Evolutionary conservation across 2,113 vertebrate species (phyloP), one percentile per base, ranked within the genome.

Genomic region (Notothenia coriiceps): DNA sequence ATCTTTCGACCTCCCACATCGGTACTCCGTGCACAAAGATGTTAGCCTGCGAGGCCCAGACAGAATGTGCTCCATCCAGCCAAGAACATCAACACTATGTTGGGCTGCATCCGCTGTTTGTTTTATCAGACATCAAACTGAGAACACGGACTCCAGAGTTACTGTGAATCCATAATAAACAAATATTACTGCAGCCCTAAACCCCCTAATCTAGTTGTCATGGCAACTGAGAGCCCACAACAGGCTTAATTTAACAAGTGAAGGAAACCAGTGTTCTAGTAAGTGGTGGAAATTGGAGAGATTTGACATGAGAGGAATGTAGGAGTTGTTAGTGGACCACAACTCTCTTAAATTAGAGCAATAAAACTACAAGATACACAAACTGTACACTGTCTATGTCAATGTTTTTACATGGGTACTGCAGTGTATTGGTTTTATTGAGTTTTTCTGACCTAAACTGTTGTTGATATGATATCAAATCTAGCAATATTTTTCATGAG

Each of bases 211-310:
- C 50, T 35, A 18, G 79, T 83, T 77, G 81, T 85, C 85, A 86
- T 80, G 83, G 82, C 59, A 86, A 89, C 88, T n/a, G 47, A 69
- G 66, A 65, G 65, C 14, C 63, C 60, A 25, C 55, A 65, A 66
- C 54, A 1, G 52, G 70, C 47, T 70, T 77, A 20, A 81, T 77
- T 89, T 85, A 61, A 75, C 74, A 79, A 83, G 50, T 80, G 51
- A 72, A 74, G 51, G 57, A 71, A 82, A 74, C 54, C 50, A 64
- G 72, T 70, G 72, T 77, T 74, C 72, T 76, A 17, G 5, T 59
- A 62, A 55, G 56, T 25, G 20, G 35, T 15, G 68, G 70, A 79
- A 71, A 80, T 74, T 64, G 50, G 65, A 80, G 49, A 84, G 72
- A 81, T 56, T 6, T 88, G 76, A 77, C 82, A 70, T 50, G 61